Percentiles rank a stretch among this genome's conserved stretches.
Conservation (phyloP, 2,888 invertebrate genomes). For the Rutpela maculata region DNA sequence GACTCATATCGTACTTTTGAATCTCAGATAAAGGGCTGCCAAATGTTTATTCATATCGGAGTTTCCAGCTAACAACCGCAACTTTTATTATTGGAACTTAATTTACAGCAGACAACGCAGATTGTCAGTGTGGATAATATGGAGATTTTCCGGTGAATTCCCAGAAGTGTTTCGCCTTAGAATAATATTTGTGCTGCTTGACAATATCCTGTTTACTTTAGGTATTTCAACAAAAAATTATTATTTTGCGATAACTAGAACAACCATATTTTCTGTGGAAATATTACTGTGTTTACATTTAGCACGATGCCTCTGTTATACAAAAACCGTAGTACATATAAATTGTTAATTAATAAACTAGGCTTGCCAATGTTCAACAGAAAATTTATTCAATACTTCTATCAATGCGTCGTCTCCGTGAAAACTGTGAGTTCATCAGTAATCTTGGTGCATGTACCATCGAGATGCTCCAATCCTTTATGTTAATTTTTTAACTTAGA, state of each 20-base stretch:
- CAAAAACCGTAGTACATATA: no score
- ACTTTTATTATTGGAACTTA: slow-evolving; percentile 7
- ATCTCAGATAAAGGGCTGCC: slow-evolving; percentile 10
- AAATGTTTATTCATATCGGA: slow-evolving; percentile 23
- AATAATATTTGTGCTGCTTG: background rate
- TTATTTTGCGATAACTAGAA: background rate
- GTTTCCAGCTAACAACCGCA: slow-evolving; percentile 6
- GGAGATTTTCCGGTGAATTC: background rate
- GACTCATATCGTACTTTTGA: background rate
- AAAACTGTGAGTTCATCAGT: no score
- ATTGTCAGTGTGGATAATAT: background rate
- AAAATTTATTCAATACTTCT: no score
- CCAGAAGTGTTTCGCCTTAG: slow-evolving; percentile 1
- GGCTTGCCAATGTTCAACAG: no score
- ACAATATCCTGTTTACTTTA: background rate
- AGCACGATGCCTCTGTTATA: no score
- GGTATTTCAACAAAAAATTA: background rate
- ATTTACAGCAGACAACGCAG: background rate
- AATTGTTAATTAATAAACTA: no score
- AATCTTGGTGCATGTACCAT: no score
- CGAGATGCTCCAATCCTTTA: no score
- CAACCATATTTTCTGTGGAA: background rate
- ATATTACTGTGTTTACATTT: no score
- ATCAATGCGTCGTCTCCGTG: no score
- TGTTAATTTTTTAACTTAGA: no score